phyloP scores from a whole-genome alignment of 2,113 vertebrate species.

The Pardalotus punctatus region DNA sequence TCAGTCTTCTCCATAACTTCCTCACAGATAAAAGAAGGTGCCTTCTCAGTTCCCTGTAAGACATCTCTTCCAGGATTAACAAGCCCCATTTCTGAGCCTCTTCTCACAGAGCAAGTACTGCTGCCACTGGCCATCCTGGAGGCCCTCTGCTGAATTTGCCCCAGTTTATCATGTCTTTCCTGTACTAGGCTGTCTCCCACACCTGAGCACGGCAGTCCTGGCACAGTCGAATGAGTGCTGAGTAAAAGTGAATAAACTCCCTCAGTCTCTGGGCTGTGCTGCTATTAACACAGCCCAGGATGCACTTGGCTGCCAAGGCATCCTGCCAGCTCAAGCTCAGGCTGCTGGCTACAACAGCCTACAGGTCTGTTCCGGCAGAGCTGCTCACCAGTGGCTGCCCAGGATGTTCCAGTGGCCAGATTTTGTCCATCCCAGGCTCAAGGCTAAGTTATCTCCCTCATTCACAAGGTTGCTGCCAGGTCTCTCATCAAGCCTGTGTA shows the following conservation, averaged over 20 bases:
- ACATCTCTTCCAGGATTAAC: background rate
- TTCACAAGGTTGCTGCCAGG: background rate
- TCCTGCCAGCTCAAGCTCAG: background rate
- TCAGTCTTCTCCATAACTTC: background rate
- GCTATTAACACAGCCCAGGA: background rate
- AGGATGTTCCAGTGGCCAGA: accelerated
- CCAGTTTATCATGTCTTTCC: background rate
- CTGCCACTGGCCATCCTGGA: background rate
- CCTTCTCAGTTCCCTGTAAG: background rate
- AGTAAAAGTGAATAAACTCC: background rate
- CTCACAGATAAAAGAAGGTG: background rate
- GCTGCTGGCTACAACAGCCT: background rate
- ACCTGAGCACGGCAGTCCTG: background rate
- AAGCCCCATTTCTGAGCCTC: background rate
- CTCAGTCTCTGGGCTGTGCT: background rate
- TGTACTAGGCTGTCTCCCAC: background rate
- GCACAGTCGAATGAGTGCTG: background rate
- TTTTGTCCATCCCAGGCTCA: background rate
- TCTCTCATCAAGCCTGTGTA: background rate
- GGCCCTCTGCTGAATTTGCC: background rate
- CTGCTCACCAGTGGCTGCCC: background rate
- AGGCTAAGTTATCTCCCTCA: background rate
- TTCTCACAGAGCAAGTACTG: background rate
- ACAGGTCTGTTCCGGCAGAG: background rate
- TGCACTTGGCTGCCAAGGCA: background rate